These are phyloP conservation scores for Maconellicoccus hirsutus DNA, from an alignment of 1,140 invertebrate genomes.

Conservation along the genomic window DNA sequence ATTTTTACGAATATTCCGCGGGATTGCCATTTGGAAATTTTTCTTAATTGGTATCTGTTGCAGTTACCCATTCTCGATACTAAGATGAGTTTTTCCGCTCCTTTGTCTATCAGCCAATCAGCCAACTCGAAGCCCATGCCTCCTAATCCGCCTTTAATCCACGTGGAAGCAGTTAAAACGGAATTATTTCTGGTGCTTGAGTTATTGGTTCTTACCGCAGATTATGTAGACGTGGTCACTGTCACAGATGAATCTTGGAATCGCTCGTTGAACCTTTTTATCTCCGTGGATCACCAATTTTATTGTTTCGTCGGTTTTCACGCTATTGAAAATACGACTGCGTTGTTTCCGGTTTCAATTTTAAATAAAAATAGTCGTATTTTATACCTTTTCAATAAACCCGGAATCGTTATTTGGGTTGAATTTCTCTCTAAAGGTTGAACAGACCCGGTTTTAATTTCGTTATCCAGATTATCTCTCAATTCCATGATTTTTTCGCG, in stretches of 20 bases:
- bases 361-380: no score
- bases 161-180: no score
- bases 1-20: constrained; percentile 42
- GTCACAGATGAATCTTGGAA: not conserved
- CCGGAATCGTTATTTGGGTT: no score
- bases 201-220: not conserved
- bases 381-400: no score
- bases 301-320: no score
- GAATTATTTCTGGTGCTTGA: no score
- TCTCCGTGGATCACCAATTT: no score
- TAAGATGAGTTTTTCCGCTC: constrained; percentile 62
- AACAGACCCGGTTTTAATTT: not conserved
- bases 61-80: constrained; percentile 62
- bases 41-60: constrained; percentile 62
- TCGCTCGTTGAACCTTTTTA: not conserved
- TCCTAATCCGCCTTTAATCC: constrained; percentile 24
- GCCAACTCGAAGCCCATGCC: constrained; percentile 24
- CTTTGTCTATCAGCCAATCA: constrained; percentile 41
- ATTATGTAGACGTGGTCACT: not conserved
- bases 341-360: no score
- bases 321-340: no score
- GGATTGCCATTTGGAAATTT: constrained; percentile 43
- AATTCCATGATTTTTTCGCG: not conserved
- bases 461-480: not conserved
- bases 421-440: not conserved